Evolutionary conservation across 2,797 vertebrate species (phyloP), one percentile per base, ranked within the genome.

Genomic region (Poeciliopsis paucimaculata): DNA sequence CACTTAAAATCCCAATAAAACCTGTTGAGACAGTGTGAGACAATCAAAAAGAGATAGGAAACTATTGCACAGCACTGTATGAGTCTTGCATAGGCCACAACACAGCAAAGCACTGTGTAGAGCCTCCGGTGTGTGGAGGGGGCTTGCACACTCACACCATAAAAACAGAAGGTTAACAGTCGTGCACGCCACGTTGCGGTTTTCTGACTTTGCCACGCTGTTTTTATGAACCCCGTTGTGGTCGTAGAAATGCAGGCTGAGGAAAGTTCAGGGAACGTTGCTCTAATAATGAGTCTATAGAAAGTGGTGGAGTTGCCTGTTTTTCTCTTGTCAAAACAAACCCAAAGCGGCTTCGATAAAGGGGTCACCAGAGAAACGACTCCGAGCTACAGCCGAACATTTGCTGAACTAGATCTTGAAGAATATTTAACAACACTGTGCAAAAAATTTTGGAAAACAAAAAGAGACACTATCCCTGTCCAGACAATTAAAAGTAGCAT

Each of bases 271-370:
- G 74, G 86, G 91, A 88, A 86, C 82, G 79, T 88, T 51, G 89
- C 82, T 89, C 88, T 90, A 91, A 95, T 94, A 95, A 95, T 90
- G 93, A 92, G 82, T 74, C 91, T 76, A 93, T 94, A 94, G 90
- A 94, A 92, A 91, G 79, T n/a, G 53, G 88, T 83, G 88, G 84
- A 78, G 86, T 57, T 80, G 90, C 93, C 89, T 91, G 89, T 82
- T 74, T 41, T 72, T 89, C 70, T 72, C 90, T 87, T 93, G 88
- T 93, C 90, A 90, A 93, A 94, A 94, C 89, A 91, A 64, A 77
- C 90, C 83, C 77, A 57, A 77, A 91, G 83, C 83, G 79, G 45
- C 89, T 91, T 77, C 72, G 79, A 83, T 78, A 45, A 12, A 78
- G 71, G 79, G 73, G 86, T 92, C 89, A 83, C 82, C 82, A 77